Evolutionary conservation across 2,113 vertebrate genomes (phyloP).

Genomic region (Leucosticte australis): DNA sequence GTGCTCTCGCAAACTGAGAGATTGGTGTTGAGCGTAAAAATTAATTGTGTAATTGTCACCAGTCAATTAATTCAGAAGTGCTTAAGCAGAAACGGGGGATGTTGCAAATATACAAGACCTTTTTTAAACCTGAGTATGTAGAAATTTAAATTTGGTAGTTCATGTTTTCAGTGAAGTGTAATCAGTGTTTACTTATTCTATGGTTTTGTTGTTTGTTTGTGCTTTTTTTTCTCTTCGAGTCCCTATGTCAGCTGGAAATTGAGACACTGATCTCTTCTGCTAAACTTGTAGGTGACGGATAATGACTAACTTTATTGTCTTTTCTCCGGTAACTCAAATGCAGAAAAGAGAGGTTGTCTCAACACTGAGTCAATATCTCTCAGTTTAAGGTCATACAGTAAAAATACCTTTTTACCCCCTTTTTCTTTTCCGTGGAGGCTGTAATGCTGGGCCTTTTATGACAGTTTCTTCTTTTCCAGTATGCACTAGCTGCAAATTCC

Average conservation of each 20-base stretch:
- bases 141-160: background rate
- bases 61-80: background rate
- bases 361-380: background rate
- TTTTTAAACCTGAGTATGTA: background rate
- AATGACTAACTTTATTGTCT: background rate
- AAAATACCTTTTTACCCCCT: accelerated
- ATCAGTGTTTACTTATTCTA: background rate
- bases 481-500: background rate
- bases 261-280: background rate
- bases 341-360: background rate
- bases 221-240: background rate
- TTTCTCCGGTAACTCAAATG: accelerated
- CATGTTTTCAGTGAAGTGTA: background rate
- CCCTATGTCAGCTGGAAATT: background rate
- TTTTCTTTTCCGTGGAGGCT: background rate
- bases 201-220: background rate
- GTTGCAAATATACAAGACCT: background rate
- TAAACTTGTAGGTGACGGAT: background rate
- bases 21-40: accelerated
- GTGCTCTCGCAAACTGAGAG: background rate
- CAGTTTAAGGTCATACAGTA: background rate
- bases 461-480: background rate
- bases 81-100: background rate
- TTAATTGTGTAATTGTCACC: accelerated
- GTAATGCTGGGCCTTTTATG: accelerated